Percentiles rank a stretch among this genome's conserved stretches.
phyloP scores from a whole-genome alignment of 2,797 vertebrate species.

The Muraenolepis orangiensis region DNA sequence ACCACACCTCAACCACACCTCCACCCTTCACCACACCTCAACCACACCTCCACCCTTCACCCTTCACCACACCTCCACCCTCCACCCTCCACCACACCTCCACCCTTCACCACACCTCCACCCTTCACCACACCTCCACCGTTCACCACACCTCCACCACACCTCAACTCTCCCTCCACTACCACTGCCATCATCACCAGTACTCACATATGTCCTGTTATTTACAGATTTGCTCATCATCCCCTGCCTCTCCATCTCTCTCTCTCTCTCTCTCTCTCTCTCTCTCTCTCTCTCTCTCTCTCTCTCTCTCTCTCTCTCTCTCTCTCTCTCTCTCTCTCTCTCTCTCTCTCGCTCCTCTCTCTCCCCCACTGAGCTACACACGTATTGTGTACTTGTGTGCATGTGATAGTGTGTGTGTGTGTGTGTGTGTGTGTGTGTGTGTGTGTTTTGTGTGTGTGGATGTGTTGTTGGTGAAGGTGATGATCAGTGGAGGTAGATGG shows the following conservation, averaged over 20 bases:
- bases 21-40: neutral
- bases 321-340: neutral
- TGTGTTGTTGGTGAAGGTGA: neutral
- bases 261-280: neutral
- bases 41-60: neutral
- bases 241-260: neutral
- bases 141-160: no score
- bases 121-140: no score
- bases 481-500: neutral
- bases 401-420: neutral
- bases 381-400: neutral
- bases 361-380: no score
- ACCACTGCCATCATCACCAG: neutral
- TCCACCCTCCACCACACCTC: no score
- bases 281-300: neutral
- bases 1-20: neutral
- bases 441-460: neutral
- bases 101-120: no score
- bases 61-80: neutral
- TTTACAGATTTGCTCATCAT: neutral
- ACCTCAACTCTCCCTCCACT: no score
- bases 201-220: neutral
- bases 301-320: neutral
- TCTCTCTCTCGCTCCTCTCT: neutral
- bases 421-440: slow-evolving; percentile 1